Evolutionary conservation across 2,888 invertebrate species (phyloP), one percentile per base, ranked within the genome.

Genomic region (Cerastoderma edule): DNA sequence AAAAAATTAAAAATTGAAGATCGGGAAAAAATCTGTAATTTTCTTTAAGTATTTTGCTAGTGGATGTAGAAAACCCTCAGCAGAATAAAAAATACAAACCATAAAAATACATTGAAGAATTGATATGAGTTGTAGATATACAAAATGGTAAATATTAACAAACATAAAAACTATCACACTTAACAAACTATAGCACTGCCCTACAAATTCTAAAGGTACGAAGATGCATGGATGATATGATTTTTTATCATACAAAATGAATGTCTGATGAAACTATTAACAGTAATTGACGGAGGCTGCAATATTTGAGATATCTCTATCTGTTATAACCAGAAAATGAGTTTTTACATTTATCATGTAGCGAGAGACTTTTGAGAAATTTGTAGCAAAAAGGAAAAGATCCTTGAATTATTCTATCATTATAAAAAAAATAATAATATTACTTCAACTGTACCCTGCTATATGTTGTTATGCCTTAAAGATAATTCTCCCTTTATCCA

Each of bases 161-260:
- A 60, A 60, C 60, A 60, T 60, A 60, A 32, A 60, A 35, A n/a
- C 60, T 60, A 60, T 60, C 60, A 60, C 60, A 60, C 60, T 8
- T 3, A 33, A 60, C 60, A 60, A n/a, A 60, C 39, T 33, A 60
- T 60, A 60, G 60, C 60, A 60, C 60, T 60, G 60, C 60, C 60
- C 60, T 60, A 60, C 8, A 39, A 22, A 60, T 39, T 22, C 50
- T 50, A 50, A 50, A n/a, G 24, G n/a, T n/a, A 50, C 22, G n/a
- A 50, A 24, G 50, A 50, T 50, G 50, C 16, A 50, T 10, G 10
- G 22, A 50, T 4, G 50, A 50, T 50, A 50, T 50, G 50, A 50
- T 3, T 50, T 19, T 19, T 50, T 24, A 24, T 10, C 24, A 50
- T 22, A 50, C n/a, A 19, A 19, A 16, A 46, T 46, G 46, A 46